Percentiles rank a stretch among this genome's conserved stretches.
These are phyloP conservation scores for Lonchura striata DNA, from an alignment of 2,113 vertebrate species.

Conservation along the genomic window DNA sequence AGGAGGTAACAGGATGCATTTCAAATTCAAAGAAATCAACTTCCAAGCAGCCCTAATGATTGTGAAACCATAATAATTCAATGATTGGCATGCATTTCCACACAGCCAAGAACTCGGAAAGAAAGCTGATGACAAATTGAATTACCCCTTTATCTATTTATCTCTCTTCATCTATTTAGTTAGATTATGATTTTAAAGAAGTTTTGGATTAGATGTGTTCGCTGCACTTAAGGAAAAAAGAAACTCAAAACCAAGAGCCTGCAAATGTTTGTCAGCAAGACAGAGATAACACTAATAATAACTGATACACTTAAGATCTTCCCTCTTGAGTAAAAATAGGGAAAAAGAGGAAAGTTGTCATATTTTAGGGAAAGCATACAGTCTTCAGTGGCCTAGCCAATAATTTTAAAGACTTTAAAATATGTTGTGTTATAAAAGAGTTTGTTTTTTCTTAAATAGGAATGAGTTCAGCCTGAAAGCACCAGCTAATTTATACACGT, in stretches of 20 bases:
- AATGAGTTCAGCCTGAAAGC: neutral
- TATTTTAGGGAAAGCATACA: neutral
- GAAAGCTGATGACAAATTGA: neutral
- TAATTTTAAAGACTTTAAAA: neutral
- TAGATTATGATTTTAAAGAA: neutral
- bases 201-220: neutral
- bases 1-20: neutral
- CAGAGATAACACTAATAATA: neutral
- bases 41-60: neutral
- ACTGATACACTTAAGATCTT: neutral
- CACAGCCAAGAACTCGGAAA: neutral
- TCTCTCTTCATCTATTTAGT: neutral
- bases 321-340: neutral
- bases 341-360: neutral
- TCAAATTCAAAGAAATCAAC: neutral
- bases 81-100: neutral
- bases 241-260: neutral
- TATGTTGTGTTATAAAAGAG: neutral
- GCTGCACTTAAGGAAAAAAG: neutral
- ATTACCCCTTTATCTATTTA: neutral
- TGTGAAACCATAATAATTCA: neutral
- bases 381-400: neutral
- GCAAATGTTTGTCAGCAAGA: neutral
- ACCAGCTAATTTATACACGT: neutral
- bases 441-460: neutral